Evolutionary conservation across 1,140 invertebrate species (phyloP), one percentile per base, ranked within the genome.

Genomic region (Chlorops oryzae): DNA sequence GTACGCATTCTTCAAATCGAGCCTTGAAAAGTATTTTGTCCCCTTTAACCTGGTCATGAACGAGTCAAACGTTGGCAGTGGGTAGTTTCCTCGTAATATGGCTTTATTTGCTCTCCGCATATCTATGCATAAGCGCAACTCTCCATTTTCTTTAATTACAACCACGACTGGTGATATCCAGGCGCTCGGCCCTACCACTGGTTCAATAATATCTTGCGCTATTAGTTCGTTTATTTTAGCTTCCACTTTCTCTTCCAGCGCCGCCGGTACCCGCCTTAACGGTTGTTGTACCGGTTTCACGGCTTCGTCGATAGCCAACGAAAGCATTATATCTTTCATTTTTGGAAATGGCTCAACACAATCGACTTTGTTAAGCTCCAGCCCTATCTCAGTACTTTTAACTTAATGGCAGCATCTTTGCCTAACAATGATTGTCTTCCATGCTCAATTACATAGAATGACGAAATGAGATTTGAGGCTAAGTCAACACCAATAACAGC

Each of bases 141-240:
- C 65, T 5, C 61, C 62, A 40, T 62, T 47, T 23, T 50, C 41
- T 43, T 70, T 73, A 4, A 61, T 18, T 9, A 65, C 51, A 10
- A 62, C 60, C 3, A 70, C 63, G 7, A 73, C 46, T 3, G 72
- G 70, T 18, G 70, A 72, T 24, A 74, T 54, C 67, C 70, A 74
- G 43, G 37, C 41, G 9, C 59, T 43, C 12, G 49, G 38, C 18
- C 44, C 49, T 13, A 51, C 44, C 9, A 57, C 52, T 32, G 12
- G 1, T 47, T 73, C 70, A n/a, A n/a, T n/a, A n/a, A n/a, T n/a
- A n/a, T n/a, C n/a, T n/a, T n/a, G n/a, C n/a, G n/a, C n/a, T n/a
- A n/a, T n/a, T n/a, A n/a, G n/a, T n/a, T n/a, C n/a, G n/a, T n/a
- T n/a, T n/a, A n/a, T n/a, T n/a, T n/a, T n/a, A n/a, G n/a, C n/a